Conservation (phyloP, 2,888 invertebrate species). For the Tipula helvola region DNA sequence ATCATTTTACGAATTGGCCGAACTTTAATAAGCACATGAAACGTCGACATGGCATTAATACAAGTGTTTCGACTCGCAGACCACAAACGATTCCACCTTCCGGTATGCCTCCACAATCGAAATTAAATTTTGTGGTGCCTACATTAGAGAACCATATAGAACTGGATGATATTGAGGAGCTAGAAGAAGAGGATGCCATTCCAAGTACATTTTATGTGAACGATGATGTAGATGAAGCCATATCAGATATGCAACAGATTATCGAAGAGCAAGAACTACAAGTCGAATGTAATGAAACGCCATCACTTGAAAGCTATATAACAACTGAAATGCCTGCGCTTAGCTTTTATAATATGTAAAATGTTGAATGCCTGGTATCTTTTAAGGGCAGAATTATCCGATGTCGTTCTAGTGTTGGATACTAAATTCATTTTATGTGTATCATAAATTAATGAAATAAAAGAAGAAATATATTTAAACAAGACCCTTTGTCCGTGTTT, state of each 20-base stretch:
- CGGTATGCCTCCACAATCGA: conserved; percentile 27
- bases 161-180: neutral
- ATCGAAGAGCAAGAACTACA: neutral
- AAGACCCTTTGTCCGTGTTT: no score
- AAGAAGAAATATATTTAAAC: no score
- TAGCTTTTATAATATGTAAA: conserved; percentile 5
- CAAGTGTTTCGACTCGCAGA: conserved; percentile 34
- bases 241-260: neutral
- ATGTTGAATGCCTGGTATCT: neutral
- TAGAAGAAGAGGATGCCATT: neutral
- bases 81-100: conserved; percentile 35
- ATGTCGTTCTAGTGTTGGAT: no score
- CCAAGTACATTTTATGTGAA: neutral
- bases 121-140: conserved; percentile 13
- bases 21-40: conserved; percentile 77
- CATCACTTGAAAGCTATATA: neutral
- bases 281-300: neutral
- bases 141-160: neutral
- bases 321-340: neutral
- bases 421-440: no score
- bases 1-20: conserved; percentile 69
- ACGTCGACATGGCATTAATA: conserved; percentile 46
- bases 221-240: neutral
- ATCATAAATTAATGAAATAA: no score
- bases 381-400: no score